Evolutionary conservation across 2,888 invertebrate genomes (phyloP).

Genomic region (Himalopsyche japonica): DNA sequence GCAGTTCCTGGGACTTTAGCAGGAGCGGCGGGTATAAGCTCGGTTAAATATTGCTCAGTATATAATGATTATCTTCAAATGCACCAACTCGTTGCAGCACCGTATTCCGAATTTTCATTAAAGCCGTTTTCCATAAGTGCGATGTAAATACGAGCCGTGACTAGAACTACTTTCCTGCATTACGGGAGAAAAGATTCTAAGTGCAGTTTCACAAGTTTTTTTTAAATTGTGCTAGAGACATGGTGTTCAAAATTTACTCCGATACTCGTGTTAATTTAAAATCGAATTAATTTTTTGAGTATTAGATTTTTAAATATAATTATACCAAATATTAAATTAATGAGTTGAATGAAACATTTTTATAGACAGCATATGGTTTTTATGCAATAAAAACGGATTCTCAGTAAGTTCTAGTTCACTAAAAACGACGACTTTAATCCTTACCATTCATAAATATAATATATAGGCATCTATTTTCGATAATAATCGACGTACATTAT

Average conservation of each 20-base stretch:
- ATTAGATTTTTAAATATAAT: too few relatives aligned
- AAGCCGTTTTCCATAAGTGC: slow-evolving; percentile 15
- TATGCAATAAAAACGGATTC: too few relatives aligned
- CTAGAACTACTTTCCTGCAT: not conserved
- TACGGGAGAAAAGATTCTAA: not conserved
- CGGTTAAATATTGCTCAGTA: slow-evolving; percentile 19
- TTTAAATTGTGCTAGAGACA: not conserved
- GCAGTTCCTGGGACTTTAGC: not conserved
- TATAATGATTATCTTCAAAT: slow-evolving; percentile 25
- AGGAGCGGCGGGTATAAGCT: not conserved
- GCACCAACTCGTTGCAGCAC: slow-evolving; percentile 2
- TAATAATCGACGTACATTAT: too few relatives aligned
- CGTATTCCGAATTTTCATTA: slow-evolving; percentile 19
- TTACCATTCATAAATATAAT: too few relatives aligned
- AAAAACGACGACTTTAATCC: too few relatives aligned
- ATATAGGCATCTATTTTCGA: too few relatives aligned
- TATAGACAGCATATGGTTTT: too few relatives aligned
- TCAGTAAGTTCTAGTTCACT: too few relatives aligned
- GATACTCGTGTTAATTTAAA: too few relatives aligned
- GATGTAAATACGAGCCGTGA: slow-evolving; percentile 12
- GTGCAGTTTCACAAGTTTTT: not conserved
- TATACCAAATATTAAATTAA: too few relatives aligned
- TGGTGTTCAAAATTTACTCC: not conserved
- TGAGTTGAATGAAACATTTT: too few relatives aligned
- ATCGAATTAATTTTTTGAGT: too few relatives aligned